These are phyloP conservation scores for Haliaeetus leucogaster DNA, from an alignment of 2,113 vertebrate species.

Conservation along the genomic window DNA sequence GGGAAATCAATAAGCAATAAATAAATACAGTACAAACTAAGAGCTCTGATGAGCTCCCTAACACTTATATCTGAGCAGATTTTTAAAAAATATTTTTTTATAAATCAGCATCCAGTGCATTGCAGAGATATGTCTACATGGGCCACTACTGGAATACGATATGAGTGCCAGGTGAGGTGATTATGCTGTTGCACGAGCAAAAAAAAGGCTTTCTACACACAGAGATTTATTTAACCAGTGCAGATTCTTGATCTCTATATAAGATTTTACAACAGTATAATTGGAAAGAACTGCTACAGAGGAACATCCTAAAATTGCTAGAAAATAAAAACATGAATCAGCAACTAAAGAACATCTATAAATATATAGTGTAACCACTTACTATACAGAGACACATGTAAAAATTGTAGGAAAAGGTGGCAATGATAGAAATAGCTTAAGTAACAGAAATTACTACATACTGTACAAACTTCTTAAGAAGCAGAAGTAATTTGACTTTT, in stretches of 20 bases:
- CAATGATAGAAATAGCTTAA: not conserved
- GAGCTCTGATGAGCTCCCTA: not conserved
- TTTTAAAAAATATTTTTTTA: not conserved
- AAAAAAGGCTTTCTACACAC: not conserved
- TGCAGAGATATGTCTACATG: not conserved
- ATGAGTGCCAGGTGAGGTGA: not conserved
- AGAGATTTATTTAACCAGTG: not conserved
- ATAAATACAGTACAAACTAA: not conserved
- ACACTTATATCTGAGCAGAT: not conserved
- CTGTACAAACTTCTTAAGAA: not conserved
- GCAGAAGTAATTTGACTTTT: not conserved
- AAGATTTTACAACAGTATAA: not conserved
- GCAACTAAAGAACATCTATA: not conserved
- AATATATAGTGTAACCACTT: not conserved
- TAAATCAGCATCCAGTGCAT: not conserved
- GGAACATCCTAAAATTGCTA: not conserved
- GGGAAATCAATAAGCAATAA: not conserved
- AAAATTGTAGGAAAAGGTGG: not conserved
- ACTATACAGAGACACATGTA: not conserved
- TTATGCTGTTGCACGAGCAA: not conserved
- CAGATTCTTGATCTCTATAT: not conserved
- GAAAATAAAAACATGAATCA: not conserved
- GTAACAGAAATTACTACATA: not conserved
- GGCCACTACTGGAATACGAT: not conserved
- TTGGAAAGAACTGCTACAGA: not conserved